Base-by-base conservation (phyloP, 2,113 vertebrate species). In the Dasyprocta punctata region DNA sequence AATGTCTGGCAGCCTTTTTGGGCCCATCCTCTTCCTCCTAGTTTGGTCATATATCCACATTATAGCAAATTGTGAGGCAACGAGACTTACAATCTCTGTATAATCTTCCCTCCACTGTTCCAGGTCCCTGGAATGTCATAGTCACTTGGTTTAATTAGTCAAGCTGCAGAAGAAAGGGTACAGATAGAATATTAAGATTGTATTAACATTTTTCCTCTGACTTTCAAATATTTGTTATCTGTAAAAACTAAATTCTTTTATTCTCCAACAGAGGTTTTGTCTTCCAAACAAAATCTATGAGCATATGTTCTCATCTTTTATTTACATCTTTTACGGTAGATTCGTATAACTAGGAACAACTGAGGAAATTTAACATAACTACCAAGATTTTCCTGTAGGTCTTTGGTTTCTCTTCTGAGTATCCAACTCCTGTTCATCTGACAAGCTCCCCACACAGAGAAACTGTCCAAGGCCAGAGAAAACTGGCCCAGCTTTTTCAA, bases 311-410 rank as follows among this genome's bases (percentile, higher is more conserved):
- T 63, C 44, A 56, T 3, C n/a, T 85, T 94, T 94, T 85, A 78
- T 36, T n/a, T n/a, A n/a, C n/a, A n/a, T n/a, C n/a, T n/a, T n/a
- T n/a, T n/a, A n/a, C n/a, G 38, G 14, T 63, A 77, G 77, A 16
- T 49, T 92, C 22, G 56, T 36, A 63, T 38, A 93, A 58, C 1
- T 67, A 89, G 28, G 14, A 81, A 49, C 60, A 92, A 77, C 36
- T 73, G 16, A 77, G 61, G 67, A 89, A 87, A 65, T n/a, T 36
- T 61, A 87, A 92, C 82, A 82, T 56, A 91, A 92, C 94, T 12
- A 63, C 3, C 33, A 63, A 92, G 33, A 56, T 58, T 36, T 90
- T 65, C n/a, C 58, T 41, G 0, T 24, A 36, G 36, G 52, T 86
- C 77, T 71, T 77, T 85, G 33, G 56, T 82, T 75, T 20, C 17